Base-by-base conservation (phyloP, 1,140 invertebrate species). In the Hydropsyche tenuis region DNA sequence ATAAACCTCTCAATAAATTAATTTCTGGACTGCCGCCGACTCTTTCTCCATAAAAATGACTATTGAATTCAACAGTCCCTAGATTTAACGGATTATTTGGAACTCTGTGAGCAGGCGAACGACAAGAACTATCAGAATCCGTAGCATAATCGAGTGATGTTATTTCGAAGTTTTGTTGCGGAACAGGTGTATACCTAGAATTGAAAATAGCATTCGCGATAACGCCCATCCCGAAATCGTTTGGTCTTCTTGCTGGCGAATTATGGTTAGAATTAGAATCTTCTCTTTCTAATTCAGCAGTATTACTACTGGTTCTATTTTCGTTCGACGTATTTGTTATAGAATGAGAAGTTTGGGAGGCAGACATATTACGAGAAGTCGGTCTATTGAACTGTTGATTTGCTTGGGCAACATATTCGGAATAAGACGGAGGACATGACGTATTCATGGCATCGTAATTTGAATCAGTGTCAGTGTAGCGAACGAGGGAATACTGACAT, bases 131-230 rank as follows among this genome's bases (percentile, higher is more conserved):
- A 51, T 77, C 76, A 4, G 76, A 77, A 73, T 77, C 76, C 14
- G 70, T 77, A 18, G 63, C 66, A 37, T 70, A 70, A 12, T 45
- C 71, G 20, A 76, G 66, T 11, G 68, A 63, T 12, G 64, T 18
- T 25, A 71, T 66, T 46, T 72, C 66, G 7, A 51, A 30, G 4
- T 62, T 70, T 14, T 72, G 46, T 66, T 73, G 71, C 9, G 73
- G 76, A 16, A 77, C 73, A 1, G 76, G 76, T 18, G 73, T 60
- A 74, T 77, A 77, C 27, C 76, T 25, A 18, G 65, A 25, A 18
- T 77, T 75, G 43, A 77, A 77, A n/a, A 77, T 77, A 2, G 73
- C 73, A 18, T 77, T 77, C 3, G 70, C 73, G 0, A 77, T 56
- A 7, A 73, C 46, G 37, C 76, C 66, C 46, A 74, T 70, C 6